Conservation (phyloP, 2,113 vertebrate genomes). For the Muscicapa adusta region DNA sequence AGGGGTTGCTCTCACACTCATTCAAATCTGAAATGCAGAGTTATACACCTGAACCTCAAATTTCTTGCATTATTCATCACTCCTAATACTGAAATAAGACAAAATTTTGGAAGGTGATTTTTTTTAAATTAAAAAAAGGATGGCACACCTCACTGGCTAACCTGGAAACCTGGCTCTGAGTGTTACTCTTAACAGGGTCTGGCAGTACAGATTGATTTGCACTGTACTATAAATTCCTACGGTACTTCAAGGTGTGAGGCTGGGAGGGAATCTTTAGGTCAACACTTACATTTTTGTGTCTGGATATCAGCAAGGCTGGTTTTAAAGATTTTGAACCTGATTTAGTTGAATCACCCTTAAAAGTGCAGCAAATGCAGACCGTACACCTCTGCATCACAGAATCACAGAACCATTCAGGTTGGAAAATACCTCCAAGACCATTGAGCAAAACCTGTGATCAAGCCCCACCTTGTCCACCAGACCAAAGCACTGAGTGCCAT, state of each 20-base stretch:
- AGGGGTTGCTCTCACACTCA: conserved; percentile 88
- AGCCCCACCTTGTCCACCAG: neutral
- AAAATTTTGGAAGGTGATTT: neutral
- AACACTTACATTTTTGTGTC: neutral
- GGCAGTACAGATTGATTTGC: neutral
- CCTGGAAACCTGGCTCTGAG: neutral
- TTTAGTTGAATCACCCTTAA: neutral
- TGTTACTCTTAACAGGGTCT: neutral
- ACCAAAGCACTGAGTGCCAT: neutral
- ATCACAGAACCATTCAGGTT: neutral
- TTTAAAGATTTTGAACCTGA: neutral
- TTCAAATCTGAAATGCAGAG: conserved; percentile 79
- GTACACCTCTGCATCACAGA: neutral
- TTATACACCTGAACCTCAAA: neutral
- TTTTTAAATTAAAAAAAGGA: neutral
- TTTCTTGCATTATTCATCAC: neutral
- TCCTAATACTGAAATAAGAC: neutral
- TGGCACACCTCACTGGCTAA: neutral
- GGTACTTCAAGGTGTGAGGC: neutral
- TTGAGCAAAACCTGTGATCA: rapidly evolving
- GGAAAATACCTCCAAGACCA: neutral
- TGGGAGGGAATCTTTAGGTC: neutral
- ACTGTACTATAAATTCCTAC: neutral
- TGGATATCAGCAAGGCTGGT: neutral
- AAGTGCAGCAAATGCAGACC: neutral